phyloP scores from a whole-genome alignment of 2,888 invertebrate genomes.

The Ptychoptera albimana region DNA sequence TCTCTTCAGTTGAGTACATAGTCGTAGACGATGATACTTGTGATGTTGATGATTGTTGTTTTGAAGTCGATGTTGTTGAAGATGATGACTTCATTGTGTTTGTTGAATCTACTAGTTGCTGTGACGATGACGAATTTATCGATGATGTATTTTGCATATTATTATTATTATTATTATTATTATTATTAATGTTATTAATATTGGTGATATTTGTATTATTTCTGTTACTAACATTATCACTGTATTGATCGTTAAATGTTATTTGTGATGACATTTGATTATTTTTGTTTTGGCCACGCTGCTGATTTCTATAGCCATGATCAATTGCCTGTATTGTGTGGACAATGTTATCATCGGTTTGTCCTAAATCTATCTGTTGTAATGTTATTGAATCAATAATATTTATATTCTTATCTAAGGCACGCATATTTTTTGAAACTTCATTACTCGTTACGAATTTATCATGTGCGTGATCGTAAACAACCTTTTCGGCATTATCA shows the following conservation, averaged over 20 bases:
- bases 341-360: constrained; percentile 1
- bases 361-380: constrained; percentile 1
- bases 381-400: constrained; percentile 5
- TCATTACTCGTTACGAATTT: constrained; percentile 10
- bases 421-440: constrained; percentile 9
- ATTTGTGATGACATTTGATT: too few species aligned
- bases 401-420: constrained; percentile 2
- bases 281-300: background rate
- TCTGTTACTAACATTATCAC: background rate
- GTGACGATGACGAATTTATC: background rate
- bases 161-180: too few species aligned
- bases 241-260: background rate
- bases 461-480: constrained; percentile 9
- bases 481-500: constrained; percentile 8
- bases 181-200: too few species aligned
- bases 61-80: background rate
- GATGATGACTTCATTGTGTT: background rate
- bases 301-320: background rate
- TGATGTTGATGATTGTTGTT: too few species aligned
- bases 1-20: too few species aligned
- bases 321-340: constrained; percentile 3
- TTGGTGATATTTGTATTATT: too few species aligned
- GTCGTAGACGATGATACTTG: too few species aligned
- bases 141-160: too few species aligned
- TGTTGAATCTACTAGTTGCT: background rate